Base-by-base conservation (phyloP, 2,888 invertebrate species). In the Limenitis camilla region DNA sequence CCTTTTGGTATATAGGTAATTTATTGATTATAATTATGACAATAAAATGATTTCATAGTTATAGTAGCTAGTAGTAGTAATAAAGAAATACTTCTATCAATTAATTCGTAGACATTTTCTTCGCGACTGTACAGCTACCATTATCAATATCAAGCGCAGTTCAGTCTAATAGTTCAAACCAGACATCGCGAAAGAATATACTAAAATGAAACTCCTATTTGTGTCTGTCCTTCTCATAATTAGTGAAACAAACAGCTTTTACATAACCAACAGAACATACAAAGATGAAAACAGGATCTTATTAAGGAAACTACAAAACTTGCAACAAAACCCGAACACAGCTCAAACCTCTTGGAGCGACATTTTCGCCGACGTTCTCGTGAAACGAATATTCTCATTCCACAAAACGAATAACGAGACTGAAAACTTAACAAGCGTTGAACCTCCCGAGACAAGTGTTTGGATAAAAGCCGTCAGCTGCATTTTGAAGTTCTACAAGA, bases 251-350 rank as follows among this genome's bases (percentile, higher is more conserved):
- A 69, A 75, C 59, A 69, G 74, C 59, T 68, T 62, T 52, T 58
- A 66, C 55, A 58, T 69, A 43, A 63, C 67, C 59, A 69, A 69
- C 55, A 65, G 63, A 33, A 63, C 60, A 52, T 57, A 47, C 51
- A 58, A 63, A 60, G 56, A 62, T 53, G 69, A 69, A 76, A 73
- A 78, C 71, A 73, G 64, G 61, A 66, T 69, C 64, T 71, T 80
- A 56, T 74, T 78, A 71, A 76, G 77, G 56, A 83, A 79, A 78
- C 74, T 81, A 70, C 79, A 76, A 64, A 76, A 72, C 67, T 65
- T 72, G 56, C 68, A 76, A 66, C 56, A 60, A 55, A 60, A 61
- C 33, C 40, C 60, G 52, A 66, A 72, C 40, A 56, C 60, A 50
- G 57, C 64, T 47, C 72, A 74, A 62, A 71, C 72, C 49, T 63